These are phyloP conservation scores for Sander lucioperca DNA, from an alignment of 2,113 vertebrate genomes.

Conservation along the genomic window DNA sequence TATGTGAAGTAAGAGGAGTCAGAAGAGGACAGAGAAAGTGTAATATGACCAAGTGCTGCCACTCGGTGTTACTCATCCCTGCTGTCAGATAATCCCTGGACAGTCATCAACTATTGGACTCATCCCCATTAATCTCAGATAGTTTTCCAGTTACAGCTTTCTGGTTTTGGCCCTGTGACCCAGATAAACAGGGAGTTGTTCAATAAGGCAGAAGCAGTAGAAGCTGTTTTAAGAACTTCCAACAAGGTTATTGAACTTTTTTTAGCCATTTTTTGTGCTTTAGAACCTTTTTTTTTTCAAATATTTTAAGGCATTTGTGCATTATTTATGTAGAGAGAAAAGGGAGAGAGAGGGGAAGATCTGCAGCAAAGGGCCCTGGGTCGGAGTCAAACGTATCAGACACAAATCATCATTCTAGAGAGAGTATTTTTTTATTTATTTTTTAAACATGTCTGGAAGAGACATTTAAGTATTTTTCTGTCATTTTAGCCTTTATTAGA, in stretches of 20 bases:
- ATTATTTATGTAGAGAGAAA: too few species aligned
- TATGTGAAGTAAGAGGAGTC: constrained; percentile 14
- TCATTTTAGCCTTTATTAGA: background rate
- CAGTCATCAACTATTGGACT: constrained; percentile 51
- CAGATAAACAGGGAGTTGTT: constrained; percentile 35
- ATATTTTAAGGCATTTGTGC: too few species aligned
- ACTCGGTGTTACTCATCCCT: constrained; percentile 37
- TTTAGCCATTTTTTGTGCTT: too few species aligned
- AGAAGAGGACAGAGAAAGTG: constrained; percentile 37
- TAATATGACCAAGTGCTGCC: constrained; percentile 17
- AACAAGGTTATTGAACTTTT: too few species aligned
- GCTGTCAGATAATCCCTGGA: constrained; percentile 57
- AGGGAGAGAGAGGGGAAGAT: too few species aligned
- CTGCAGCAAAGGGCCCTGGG: too few species aligned
- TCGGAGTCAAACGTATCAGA: background rate
- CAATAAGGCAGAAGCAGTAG: too few species aligned
- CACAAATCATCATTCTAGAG: background rate
- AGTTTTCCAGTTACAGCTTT: constrained; percentile 50
- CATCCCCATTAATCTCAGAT: constrained; percentile 64
- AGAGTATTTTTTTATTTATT: background rate
- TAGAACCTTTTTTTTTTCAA: too few species aligned
- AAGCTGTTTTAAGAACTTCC: too few species aligned
- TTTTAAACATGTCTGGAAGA: background rate
- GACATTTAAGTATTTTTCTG: background rate
- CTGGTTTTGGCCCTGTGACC: constrained; percentile 55